These are phyloP conservation scores for Pimpla rufipes DNA, from an alignment of 2,888 invertebrate species.

Conservation along the genomic window DNA sequence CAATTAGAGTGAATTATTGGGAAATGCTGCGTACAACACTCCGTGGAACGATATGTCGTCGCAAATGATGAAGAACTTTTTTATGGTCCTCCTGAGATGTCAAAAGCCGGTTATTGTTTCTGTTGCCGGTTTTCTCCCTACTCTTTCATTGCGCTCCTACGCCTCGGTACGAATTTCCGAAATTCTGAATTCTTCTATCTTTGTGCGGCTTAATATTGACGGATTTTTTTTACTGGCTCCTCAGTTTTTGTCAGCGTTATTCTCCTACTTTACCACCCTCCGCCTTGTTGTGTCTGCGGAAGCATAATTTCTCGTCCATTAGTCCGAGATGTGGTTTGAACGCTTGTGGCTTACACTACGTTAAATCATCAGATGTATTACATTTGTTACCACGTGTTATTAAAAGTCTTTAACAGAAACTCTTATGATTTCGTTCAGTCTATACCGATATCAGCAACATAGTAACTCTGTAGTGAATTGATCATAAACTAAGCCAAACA, in stretches of 20 bases:
- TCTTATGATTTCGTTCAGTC: too few relatives aligned
- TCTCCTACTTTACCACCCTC: constrained; percentile 69
- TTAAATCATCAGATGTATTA: too few relatives aligned
- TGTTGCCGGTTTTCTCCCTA: constrained; percentile 66
- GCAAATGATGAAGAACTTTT: constrained; percentile 34
- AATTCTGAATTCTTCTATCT: not conserved
- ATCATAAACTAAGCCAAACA: too few relatives aligned
- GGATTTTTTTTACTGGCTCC: too few relatives aligned
- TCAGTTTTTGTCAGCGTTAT: constrained; percentile 69
- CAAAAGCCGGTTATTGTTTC: constrained; percentile 68
- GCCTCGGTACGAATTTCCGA: constrained; percentile 61
- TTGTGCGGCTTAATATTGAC: too few relatives aligned
- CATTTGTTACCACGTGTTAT: too few relatives aligned
- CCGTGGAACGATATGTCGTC: constrained; percentile 44
- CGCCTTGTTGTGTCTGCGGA: constrained; percentile 43
- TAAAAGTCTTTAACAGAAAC: too few relatives aligned
- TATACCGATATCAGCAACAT: too few relatives aligned
- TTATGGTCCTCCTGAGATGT: constrained; percentile 48
- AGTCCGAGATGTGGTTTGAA: not conserved
- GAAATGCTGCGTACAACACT: constrained; percentile 30
- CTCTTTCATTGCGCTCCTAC: constrained; percentile 70
- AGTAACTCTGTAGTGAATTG: too few relatives aligned
- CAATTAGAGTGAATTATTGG: constrained; percentile 37
- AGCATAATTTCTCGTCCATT: not conserved
- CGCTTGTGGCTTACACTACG: too few relatives aligned